phyloP scores from a whole-genome alignment of 1,140 invertebrate genomes.

The Scaptomyza hsui region DNA sequence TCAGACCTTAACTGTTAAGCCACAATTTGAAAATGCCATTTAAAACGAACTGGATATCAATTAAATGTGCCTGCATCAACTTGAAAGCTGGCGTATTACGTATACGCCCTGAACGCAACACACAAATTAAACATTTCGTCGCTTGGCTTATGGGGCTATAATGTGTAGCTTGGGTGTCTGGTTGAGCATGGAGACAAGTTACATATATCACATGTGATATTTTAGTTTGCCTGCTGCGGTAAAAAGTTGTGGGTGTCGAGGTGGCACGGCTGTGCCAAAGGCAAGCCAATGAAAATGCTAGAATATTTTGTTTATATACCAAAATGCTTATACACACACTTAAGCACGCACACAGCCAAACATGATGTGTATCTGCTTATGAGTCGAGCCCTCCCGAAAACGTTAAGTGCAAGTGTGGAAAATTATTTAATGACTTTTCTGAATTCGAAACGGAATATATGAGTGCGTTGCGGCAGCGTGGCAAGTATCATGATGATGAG shows the following conservation, averaged over 20 bases:
- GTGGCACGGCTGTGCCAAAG: constrained; percentile 2
- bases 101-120: constrained; percentile 15
- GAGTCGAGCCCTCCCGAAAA: constrained; percentile 30
- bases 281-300: constrained; percentile 28
- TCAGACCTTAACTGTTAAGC: neutral
- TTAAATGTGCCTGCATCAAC: constrained; percentile 47
- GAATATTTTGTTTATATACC: constrained; percentile 62
- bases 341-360: constrained; percentile 27
- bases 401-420: constrained; percentile 80
- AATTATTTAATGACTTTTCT: constrained; percentile 83
- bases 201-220: constrained; percentile 25
- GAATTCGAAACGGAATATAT: constrained; percentile 82
- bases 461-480: constrained; percentile 65
- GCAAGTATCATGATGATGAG: constrained; percentile 40
- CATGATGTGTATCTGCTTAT: constrained; percentile 48
- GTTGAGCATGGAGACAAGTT: constrained; percentile 18
- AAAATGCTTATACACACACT: constrained; percentile 56
- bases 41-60: constrained; percentile 47
- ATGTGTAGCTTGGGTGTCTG: no score
- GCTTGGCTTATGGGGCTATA: constrained; percentile 23
- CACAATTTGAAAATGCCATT: constrained; percentile 45
- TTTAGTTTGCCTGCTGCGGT: constrained; percentile 26
- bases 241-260: neutral
- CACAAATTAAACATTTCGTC: constrained; percentile 34
- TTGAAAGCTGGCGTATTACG: constrained; percentile 26